A percentile compares a stretch with the other conserved stretches of the same genome.
phyloP scores from a whole-genome alignment of 2,888 invertebrate genomes.

The Ctenicera cuprea region DNA sequence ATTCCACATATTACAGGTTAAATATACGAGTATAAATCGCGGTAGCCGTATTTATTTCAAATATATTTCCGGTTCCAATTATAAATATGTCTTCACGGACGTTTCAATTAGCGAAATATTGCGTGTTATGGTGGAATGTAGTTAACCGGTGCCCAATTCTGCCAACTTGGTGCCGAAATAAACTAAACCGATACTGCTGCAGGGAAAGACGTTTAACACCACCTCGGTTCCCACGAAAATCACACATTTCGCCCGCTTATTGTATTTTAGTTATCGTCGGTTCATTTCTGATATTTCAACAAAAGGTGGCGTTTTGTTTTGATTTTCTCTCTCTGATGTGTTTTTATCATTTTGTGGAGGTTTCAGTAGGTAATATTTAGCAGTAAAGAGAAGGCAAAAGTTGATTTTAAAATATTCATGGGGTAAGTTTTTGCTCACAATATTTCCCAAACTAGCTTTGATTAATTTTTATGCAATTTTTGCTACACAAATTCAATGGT shows the following conservation, averaged over 20 bases:
- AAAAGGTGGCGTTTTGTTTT: not conserved
- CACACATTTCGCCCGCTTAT: conserved; percentile 31
- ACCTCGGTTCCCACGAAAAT: conserved; percentile 47
- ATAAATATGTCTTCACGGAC: conserved; percentile 69
- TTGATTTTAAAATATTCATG: too few species aligned
- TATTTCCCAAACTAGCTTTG: too few species aligned
- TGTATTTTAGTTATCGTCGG: conserved; percentile 27
- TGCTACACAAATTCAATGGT: too few species aligned
- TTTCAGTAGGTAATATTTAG: too few species aligned
- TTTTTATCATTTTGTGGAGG: too few species aligned
- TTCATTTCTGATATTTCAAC: conserved; percentile 11
- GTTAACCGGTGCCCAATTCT: conserved; percentile 50
- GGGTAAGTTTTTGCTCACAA: too few species aligned
- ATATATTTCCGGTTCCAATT: conserved; percentile 68
- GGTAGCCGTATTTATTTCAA: conserved; percentile 60
- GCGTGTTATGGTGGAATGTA: conserved; percentile 61
- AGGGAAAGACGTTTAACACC: conserved; percentile 41
- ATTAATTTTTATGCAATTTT: too few species aligned
- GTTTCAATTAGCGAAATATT: conserved; percentile 67
- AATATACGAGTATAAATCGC: conserved; percentile 39
- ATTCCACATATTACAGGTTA: conserved; percentile 40
- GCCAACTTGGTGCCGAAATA: conserved; percentile 51
- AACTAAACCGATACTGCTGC: conserved; percentile 51
- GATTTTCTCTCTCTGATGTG: not conserved
- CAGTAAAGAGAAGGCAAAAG: too few species aligned